Conservation (phyloP, 2,797 vertebrate species). For the Cheirogaleus major region DNA sequence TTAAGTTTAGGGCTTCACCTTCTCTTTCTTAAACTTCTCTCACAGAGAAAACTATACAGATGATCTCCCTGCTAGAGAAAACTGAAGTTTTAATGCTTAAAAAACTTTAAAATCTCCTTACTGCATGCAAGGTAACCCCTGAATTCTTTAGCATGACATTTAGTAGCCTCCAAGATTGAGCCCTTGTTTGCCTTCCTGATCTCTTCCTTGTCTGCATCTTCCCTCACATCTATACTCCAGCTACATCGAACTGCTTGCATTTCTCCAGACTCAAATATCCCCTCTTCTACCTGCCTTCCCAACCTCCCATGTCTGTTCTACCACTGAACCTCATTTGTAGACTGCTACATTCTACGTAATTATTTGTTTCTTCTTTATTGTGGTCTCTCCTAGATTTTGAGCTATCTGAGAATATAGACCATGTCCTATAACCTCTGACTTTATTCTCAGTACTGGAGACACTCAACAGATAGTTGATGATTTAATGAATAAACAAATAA, state of each 20-base stretch:
- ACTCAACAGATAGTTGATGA: not conserved
- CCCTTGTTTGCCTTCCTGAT: not conserved
- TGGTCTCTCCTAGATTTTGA: not conserved
- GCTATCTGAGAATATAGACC: not conserved
- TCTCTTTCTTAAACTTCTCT: not conserved
- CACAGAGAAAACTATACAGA: not conserved
- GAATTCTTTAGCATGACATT: not conserved
- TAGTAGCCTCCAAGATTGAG: not conserved
- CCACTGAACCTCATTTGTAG: not conserved
- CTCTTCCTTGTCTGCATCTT: not conserved
- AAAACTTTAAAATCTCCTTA: not conserved
- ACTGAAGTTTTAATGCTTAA: not conserved
- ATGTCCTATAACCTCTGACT: not conserved
- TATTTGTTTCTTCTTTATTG: not conserved
- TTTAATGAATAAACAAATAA: not conserved
- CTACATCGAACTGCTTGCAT: not conserved
- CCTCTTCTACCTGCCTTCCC: not conserved
- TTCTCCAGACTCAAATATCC: not conserved
- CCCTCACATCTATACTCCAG: not conserved
- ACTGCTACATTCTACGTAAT: not conserved
- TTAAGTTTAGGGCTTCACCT: not conserved
- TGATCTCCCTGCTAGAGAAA: not conserved
- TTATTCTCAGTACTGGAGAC: not conserved
- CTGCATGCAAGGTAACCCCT: not conserved
- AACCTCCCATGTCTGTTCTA: not conserved